Percentiles rank a stretch among this genome's conserved stretches.
Conservation (phyloP, 2,888 invertebrate species). For the Phymatocera aterrima region DNA sequence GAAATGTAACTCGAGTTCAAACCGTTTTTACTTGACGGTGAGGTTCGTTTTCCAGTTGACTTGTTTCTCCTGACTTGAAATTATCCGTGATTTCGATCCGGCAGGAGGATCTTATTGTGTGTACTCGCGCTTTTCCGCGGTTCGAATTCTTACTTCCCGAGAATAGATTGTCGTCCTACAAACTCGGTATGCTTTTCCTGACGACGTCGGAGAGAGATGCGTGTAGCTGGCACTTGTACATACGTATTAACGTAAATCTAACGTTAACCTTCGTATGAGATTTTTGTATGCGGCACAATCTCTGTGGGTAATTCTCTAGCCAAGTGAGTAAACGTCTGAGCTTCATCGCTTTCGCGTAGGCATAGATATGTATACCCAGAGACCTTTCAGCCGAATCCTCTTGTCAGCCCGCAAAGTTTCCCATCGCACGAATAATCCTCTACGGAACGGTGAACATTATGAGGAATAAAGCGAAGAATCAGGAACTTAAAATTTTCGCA, state of each 20-base stretch:
- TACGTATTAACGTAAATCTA: slow-evolving; percentile 28
- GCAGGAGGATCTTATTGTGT: neutral
- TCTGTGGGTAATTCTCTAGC: neutral
- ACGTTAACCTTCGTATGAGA: slow-evolving; percentile 1
- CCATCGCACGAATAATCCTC: slow-evolving; percentile 16
- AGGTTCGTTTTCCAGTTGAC: neutral
- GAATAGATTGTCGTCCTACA: slow-evolving; percentile 11
- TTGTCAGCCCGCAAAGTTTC: slow-evolving; percentile 4
- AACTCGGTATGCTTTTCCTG: slow-evolving; percentile 1
- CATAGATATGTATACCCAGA: neutral
- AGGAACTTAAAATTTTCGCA: neutral
- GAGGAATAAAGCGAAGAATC: neutral
- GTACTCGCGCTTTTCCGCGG: neutral
- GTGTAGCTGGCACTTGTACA: slow-evolving; percentile 25
- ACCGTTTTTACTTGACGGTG: no score
- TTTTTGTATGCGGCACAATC: neutral
- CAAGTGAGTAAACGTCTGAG: slow-evolving; percentile 35
- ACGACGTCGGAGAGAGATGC: neutral
- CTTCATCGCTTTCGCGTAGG: slow-evolving; percentile 26
- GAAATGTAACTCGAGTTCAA: no score
- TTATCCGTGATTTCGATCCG: neutral
- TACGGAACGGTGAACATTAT: slow-evolving; percentile 25
- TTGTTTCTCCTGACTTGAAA: neutral
- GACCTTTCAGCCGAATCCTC: slow-evolving; percentile 20
- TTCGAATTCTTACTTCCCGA: neutral